Evolutionary conservation across 1,140 invertebrate species (phyloP).

Genomic region (Rhopalosiphum padi): DNA sequence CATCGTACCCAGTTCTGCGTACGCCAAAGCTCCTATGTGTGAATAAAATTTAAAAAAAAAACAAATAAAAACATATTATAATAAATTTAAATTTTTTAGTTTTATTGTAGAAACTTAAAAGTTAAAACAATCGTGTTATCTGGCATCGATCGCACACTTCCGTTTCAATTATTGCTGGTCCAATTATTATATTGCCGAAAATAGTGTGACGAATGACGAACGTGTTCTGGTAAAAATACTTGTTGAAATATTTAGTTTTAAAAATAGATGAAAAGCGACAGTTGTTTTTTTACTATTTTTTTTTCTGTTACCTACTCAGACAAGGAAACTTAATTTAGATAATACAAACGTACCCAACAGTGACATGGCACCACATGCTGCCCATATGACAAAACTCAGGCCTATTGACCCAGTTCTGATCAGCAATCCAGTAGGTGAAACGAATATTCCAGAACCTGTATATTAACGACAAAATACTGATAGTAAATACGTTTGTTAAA

Average conservation of each 20-base stretch:
- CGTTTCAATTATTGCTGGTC: neutral
- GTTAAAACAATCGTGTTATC: neutral
- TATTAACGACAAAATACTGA: neutral
- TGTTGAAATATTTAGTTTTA: neutral
- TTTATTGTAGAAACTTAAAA: neutral
- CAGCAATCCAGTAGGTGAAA: conserved; percentile 93
- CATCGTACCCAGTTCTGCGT: conserved; percentile 92
- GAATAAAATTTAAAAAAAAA: conserved; percentile 22
- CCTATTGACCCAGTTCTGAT: conserved; percentile 91
- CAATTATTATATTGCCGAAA: conserved; percentile 22
- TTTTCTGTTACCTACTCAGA: neutral
- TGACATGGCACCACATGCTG: conserved; percentile 88
- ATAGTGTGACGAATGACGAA: conserved; percentile 47
- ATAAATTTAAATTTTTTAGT: neutral
- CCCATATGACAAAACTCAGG: conserved; percentile 93
- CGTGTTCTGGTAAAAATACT: conserved; percentile 42
- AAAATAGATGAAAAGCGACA: conserved; percentile 39
- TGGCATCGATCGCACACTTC: conserved; percentile 7
- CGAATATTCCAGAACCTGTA: conserved; percentile 94
- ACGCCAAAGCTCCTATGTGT: conserved; percentile 81
- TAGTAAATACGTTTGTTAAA: neutral
- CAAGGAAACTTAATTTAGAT: conserved; percentile 41
- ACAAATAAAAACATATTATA: neutral
- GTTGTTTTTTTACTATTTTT: neutral
- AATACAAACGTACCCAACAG: conserved; percentile 75